Evolutionary conservation across 1,140 invertebrate species (phyloP).

Genomic region (Apocrypta bakeri): DNA sequence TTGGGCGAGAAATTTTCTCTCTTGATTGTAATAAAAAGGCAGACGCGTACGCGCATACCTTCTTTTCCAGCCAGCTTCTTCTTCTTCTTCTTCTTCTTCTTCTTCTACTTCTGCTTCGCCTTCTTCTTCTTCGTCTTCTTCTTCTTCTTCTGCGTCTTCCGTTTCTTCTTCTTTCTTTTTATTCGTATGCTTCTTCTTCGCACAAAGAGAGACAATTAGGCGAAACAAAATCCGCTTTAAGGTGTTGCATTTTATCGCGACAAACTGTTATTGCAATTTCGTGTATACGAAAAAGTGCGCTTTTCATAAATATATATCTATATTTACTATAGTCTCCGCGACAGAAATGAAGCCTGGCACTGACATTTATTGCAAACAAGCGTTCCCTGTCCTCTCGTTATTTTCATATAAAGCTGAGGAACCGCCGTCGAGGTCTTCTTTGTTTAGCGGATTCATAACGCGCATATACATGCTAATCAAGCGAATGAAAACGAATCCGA

Average conservation of each 20-base stretch:
- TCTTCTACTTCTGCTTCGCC: background rate
- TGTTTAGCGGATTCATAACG: conserved; percentile 10
- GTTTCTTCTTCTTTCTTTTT: background rate
- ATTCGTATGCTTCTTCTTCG: background rate
- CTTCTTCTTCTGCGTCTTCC: background rate
- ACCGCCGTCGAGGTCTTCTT: background rate
- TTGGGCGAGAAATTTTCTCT: background rate
- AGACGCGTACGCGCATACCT: background rate
- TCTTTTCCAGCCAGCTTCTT: background rate
- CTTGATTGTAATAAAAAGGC: background rate
- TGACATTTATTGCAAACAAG: background rate
- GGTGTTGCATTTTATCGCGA: background rate
- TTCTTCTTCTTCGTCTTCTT: background rate
- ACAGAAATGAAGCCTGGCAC: too few relatives aligned
- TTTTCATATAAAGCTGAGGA: too few relatives aligned
- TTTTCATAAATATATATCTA: background rate
- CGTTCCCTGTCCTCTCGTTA: background rate
- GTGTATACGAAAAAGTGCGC: background rate
- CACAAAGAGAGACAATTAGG: background rate
- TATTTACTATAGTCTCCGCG: background rate
- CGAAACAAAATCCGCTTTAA: background rate
- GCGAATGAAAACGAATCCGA: conserved; percentile 33
- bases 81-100: background rate
- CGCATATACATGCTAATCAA: conserved; percentile 29
- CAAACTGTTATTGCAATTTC: background rate